Evolutionary conservation across 2,797 vertebrate species (phyloP), one percentile per base, ranked within the genome.

Genomic region (Hybognathus amarus): DNA sequence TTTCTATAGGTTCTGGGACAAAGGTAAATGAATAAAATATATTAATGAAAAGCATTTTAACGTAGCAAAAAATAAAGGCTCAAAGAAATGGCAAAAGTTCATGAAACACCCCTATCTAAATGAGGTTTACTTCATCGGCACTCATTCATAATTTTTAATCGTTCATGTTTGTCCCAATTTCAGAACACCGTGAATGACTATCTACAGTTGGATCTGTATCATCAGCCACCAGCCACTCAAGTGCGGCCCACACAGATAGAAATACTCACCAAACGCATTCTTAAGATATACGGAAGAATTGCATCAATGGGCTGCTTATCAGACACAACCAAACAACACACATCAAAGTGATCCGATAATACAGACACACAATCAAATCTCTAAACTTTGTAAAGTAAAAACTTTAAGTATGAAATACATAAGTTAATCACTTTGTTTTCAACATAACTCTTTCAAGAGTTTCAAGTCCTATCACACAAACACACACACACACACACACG

Each of bases 231-330:
- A 64, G 59, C 5, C 20, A 64, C 27, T 56, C 36, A 1, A 45
- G 68, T 74, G 73, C 2, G 20, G 82, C 66, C 82, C 82, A 83
- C 82, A 83, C 75, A 83, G 50, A 83, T 38, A 69, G 73, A 83
- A 77, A 77, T 36, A 36, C 66, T 71, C 78, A 73, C 42, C 30
- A 42, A 77, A 77, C 63, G 45, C 73, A 69, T 83, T 83, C 81
- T 77, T 77, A 27, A 83, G 71, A 33, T 77, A 69, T 45, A 33
- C 22, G n/a, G 2, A 67, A 52, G 47, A 76, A 82, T 36, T 17
- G 18, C 81, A 77, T 83, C 61, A 76, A 45, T 69, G 71, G 50
- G 24, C 61, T 56, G n/a, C 63, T 77, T 77, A 83, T 83, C 81
- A 47, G 38, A 77, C 63, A 42, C 73, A 68, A 30, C 47, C 50